Conservation (phyloP, 2,888 invertebrate genomes). For the Strigamia maritima region DNA sequence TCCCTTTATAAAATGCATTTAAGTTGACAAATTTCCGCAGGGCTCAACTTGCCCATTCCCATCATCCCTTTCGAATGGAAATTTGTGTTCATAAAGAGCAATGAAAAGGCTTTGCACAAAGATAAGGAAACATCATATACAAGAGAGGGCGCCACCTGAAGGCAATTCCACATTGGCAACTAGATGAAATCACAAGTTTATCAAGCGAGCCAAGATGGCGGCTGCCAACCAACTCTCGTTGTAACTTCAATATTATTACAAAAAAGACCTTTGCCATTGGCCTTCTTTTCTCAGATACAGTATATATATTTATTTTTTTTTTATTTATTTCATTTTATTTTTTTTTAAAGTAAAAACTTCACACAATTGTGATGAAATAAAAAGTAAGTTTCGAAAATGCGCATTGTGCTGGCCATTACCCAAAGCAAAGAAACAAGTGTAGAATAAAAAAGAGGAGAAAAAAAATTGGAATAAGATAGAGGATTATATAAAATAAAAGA, state of each 20-base stretch:
- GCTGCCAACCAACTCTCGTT: background rate
- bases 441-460: background rate
- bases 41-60: background rate
- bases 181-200: background rate
- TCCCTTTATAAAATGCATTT: background rate
- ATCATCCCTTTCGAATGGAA: constrained; percentile 4
- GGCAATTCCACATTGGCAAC: background rate
- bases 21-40: background rate
- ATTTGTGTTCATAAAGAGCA: background rate
- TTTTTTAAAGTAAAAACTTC: background rate
- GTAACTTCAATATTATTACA: background rate
- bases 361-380: background rate
- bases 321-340: background rate
- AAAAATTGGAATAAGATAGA: constrained; percentile 4
- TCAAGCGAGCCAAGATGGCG: background rate
- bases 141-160: background rate
- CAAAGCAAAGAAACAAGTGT: background rate
- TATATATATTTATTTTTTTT: background rate
- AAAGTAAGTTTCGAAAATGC: background rate
- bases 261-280: background rate
- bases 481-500: background rate
- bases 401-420: background rate
- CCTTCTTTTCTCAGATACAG: background rate
- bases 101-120: background rate
- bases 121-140: background rate